Evolutionary conservation across 1,140 invertebrate genomes (phyloP).

Genomic region (Latrodectus geometricus): DNA sequence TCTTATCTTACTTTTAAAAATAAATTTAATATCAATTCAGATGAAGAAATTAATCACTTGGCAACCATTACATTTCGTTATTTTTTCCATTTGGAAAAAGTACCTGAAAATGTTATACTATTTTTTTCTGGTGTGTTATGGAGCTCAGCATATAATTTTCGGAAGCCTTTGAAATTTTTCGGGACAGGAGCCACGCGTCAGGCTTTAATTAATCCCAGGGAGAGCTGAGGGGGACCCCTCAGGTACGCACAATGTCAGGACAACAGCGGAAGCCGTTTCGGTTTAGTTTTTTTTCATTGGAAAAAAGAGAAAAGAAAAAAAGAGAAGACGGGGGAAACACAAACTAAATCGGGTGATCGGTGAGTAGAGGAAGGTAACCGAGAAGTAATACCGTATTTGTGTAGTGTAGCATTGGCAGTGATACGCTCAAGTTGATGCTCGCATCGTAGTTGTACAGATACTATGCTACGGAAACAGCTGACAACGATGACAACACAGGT

Average conservation of each 20-base stretch:
- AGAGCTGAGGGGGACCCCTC: not conserved
- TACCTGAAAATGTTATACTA: no score
- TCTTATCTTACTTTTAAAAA: no score
- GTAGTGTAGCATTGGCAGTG: conserved; percentile 23
- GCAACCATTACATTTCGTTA: no score
- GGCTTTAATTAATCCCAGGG: conserved; percentile 36
- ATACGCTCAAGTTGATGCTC: conserved; percentile 46
- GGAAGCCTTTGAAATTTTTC: conserved; percentile 55
- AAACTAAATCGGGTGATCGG: conserved; percentile 6
- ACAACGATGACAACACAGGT: conserved; percentile 43
- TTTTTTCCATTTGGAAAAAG: no score
- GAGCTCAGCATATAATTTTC: conserved; percentile 42
- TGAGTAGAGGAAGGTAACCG: not conserved
- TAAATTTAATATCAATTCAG: no score
- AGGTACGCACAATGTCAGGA: not conserved
- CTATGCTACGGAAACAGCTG: conserved; percentile 51
- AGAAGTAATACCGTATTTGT: conserved; percentile 20
- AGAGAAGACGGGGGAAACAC: not conserved
- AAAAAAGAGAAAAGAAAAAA: not conserved
- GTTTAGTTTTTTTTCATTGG: conserved; percentile 20
- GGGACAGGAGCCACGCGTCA: conserved; percentile 9
- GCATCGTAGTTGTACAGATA: conserved; percentile 24
- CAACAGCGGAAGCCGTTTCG: conserved; percentile 44
- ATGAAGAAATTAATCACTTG: no score
- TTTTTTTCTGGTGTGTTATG: not conserved